These are phyloP conservation scores for Caligus rogercresseyi DNA, from an alignment of 1,140 invertebrate genomes.

Conservation along the genomic window DNA sequence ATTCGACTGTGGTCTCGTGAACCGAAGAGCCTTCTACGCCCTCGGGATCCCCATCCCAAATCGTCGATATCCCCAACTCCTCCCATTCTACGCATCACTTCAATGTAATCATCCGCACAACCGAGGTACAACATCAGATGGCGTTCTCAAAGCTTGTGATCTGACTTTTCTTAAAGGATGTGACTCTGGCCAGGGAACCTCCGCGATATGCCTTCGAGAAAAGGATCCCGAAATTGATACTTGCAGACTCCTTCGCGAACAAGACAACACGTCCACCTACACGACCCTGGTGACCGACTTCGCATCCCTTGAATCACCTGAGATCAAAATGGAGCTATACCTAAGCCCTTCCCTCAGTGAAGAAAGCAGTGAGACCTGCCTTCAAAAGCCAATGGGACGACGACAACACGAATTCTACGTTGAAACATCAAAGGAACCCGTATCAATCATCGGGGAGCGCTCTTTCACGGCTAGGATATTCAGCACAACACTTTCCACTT, in stretches of 20 bases:
- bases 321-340: not conserved
- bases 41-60: not conserved
- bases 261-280: not conserved
- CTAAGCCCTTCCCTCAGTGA: not conserved
- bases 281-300: not conserved
- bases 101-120: not conserved
- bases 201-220: not conserved
- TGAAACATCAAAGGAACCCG: not conserved
- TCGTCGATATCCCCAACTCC: not conserved
- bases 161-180: not conserved
- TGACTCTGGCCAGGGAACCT: not conserved
- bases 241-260: not conserved
- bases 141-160: not conserved
- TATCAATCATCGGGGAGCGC: not conserved
- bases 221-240: not conserved
- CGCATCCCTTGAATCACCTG: not conserved
- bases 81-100: not conserved
- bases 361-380: not conserved
- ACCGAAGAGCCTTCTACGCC: constrained; percentile 1
- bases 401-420: not conserved
- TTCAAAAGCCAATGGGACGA: not conserved
- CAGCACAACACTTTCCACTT: not conserved
- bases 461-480: not conserved
- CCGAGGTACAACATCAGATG: not conserved
- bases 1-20: constrained; percentile 12